Evolutionary conservation across 35 echinoderm and acorn worm genomes (phyloP).

Genomic region (Lytechinus variegatus): DNA sequence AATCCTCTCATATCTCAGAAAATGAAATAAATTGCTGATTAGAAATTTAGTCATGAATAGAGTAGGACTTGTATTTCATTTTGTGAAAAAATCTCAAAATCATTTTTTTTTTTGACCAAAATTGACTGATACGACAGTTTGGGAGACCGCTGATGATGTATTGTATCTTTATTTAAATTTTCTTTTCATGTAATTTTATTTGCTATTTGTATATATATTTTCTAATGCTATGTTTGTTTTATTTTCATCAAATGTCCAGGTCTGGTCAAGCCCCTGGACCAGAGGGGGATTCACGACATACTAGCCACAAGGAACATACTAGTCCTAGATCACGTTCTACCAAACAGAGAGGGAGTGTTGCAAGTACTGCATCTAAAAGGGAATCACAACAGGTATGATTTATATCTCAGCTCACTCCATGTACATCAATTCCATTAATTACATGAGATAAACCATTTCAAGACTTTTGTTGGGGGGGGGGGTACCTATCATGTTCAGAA

Average conservation of each 20-base stretch:
- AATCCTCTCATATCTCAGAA: no score
- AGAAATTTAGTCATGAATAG: no score
- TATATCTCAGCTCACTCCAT: background rate
- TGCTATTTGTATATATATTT: background rate
- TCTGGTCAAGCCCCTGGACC: background rate
- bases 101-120: no score
- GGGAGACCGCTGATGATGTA: no score
- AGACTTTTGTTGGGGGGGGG: no score
- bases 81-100: no score
- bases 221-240: background rate
- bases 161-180: background rate
- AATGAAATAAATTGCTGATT: no score
- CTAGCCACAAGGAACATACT: background rate
- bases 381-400: conserved; percentile 25
- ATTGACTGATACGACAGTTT: no score
- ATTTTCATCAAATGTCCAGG: background rate
- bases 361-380: background rate
- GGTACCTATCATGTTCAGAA: no score
- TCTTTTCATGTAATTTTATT: background rate
- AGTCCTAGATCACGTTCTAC: background rate
- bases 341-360: background rate
- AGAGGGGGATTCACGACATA: background rate
- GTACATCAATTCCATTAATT: background rate
- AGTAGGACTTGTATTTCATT: no score
- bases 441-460: no score